Percentiles rank a stretch among this genome's conserved stretches.
Evolutionary conservation across 2,797 vertebrate species (phyloP).

Genomic region (Schizopygopsis malacanthus): DNA sequence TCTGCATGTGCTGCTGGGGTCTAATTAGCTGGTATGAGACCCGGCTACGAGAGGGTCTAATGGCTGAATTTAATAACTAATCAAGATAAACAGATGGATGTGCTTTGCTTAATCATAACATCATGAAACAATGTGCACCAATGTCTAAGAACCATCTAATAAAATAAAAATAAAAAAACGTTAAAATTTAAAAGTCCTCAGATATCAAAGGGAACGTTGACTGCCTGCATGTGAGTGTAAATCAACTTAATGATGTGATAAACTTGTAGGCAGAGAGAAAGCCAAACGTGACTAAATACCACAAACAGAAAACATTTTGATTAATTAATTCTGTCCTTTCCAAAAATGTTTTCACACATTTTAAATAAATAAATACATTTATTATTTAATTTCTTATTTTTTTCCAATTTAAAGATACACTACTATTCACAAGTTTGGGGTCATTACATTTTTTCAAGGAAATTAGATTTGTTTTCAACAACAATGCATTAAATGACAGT

Average conservation of each 20-base stretch:
- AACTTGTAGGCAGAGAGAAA: conserved; percentile 27
- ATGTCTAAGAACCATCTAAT: conserved; percentile 65
- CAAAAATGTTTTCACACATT: background rate
- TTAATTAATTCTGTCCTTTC: background rate
- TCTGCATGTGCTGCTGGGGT: conserved; percentile 67
- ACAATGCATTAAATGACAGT: background rate
- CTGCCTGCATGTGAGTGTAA: conserved; percentile 38
- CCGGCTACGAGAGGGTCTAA: conserved; percentile 60
- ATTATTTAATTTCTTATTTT: background rate
- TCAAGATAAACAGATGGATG: conserved; percentile 78
- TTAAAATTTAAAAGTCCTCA: conserved; percentile 19
- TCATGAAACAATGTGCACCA: conserved; percentile 67
- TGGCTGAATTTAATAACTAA: conserved; percentile 63
- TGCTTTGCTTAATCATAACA: conserved; percentile 71
- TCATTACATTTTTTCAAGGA: background rate
- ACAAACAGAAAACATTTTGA: background rate
- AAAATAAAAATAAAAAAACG: conserved; percentile 19
- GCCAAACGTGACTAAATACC: conserved; percentile 19
- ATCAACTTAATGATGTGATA: conserved; percentile 45
- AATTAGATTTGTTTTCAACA: background rate
- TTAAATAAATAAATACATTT: background rate
- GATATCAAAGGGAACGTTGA: conserved; percentile 55
- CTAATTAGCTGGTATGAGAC: conserved; percentile 72
- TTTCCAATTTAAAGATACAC: background rate
- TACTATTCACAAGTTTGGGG: background rate